Conservation (phyloP, 2,113 vertebrate genomes). For the Phocoena phocoena region DNA sequence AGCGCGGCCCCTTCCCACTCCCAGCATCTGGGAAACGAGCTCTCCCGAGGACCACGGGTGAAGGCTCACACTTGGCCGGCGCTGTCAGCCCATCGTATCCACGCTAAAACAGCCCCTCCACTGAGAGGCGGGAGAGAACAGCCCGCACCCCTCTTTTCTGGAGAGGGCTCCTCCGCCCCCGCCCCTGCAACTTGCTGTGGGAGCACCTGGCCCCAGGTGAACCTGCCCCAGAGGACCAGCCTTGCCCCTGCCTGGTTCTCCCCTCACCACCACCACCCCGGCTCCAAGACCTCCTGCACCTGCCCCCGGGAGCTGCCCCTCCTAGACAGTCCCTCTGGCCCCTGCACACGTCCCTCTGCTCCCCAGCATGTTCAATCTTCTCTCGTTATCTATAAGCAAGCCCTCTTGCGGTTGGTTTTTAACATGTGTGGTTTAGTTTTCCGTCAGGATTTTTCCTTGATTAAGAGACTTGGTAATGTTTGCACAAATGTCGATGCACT, state of each 20-base stretch:
- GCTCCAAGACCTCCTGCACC: neutral
- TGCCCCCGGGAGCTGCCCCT: constrained; percentile 81
- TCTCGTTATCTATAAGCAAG: constrained; percentile 84
- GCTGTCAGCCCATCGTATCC: neutral
- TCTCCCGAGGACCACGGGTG: constrained; percentile 58
- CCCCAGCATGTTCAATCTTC: constrained; percentile 87
- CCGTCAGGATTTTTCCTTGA: constrained; percentile 58
- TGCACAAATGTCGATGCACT: constrained; percentile 81
- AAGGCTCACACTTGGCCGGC: constrained; percentile 43
- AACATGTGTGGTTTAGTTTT: constrained; percentile 78
- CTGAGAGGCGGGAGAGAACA: neutral
- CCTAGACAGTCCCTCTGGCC: constrained; percentile 83
- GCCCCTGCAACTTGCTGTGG: neutral
- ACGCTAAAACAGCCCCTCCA: neutral
- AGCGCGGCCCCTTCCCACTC: constrained; percentile 50
- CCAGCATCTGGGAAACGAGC: constrained; percentile 58
- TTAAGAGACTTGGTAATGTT: constrained; percentile 79
- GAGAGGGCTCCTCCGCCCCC: neutral
- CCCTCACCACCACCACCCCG: neutral
- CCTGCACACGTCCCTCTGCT: constrained; percentile 86
- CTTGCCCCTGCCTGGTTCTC: neutral
- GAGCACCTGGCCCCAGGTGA: neutral
- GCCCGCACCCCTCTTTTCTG: neutral
- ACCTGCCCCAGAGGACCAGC: neutral
- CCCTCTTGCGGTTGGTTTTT: constrained; percentile 81